Percentiles rank a stretch among this genome's conserved stretches.
These are phyloP conservation scores for Plumapathes pennacea DNA, from an alignment of 92 coral and sea anemone genomes.

Conservation along the genomic window DNA sequence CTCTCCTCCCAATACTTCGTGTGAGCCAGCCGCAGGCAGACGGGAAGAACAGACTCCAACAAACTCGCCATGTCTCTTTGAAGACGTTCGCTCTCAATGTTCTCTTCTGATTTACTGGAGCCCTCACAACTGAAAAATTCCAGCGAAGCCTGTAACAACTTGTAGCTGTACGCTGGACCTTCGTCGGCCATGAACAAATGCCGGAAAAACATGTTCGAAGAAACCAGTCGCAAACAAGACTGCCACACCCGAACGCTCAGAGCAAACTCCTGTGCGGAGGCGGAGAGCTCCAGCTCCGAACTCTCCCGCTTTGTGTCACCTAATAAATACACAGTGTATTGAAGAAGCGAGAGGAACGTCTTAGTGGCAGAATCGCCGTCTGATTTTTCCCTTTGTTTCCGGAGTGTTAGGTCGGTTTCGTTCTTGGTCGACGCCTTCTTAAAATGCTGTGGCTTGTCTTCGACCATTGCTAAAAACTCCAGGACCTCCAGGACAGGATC, in stretches of 20 bases:
- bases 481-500: conserved; percentile 66
- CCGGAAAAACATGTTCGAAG: conserved; percentile 62
- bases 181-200: conserved; percentile 63
- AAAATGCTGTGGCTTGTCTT: conserved; percentile 28
- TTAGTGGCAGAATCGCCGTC: conserved; percentile 27
- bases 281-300: background rate
- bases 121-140: conserved; percentile 13
- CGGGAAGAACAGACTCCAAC: conserved; percentile 70
- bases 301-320: background rate
- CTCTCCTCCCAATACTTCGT: conserved; percentile 42
- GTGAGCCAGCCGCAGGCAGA: conserved; percentile 72
- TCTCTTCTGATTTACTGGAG: background rate
- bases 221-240: conserved; percentile 76
- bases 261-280: conserved; percentile 36
- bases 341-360: conserved; percentile 46
- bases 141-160: conserved; percentile 44
- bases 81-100: conserved; percentile 4
- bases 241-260: conserved; percentile 80
- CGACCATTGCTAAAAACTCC: conserved; percentile 63
- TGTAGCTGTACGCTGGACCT: conserved; percentile 44
- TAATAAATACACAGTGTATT: conserved; percentile 6
- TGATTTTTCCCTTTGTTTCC: conserved; percentile 16
- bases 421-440: conserved; percentile 20
- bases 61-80: conserved; percentile 46
- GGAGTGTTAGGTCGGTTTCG: background rate